Evolutionary conservation across 2,888 invertebrate species (phyloP).

Genomic region (Thera obeliscata): DNA sequence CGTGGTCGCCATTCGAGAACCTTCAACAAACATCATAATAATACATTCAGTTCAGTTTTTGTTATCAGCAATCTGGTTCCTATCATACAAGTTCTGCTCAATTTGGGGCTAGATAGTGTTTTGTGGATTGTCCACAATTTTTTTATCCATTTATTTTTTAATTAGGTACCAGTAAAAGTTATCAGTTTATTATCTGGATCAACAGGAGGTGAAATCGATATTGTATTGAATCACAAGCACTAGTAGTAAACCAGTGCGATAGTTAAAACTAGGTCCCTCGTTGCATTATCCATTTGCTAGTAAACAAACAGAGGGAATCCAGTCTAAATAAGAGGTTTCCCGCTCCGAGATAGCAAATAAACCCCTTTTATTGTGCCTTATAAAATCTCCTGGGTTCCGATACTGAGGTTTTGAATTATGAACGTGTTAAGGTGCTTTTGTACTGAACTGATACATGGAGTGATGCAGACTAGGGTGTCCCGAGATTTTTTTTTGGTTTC

Average conservation of each 20-base stretch:
- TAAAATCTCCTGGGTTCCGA: slow-evolving; percentile 30
- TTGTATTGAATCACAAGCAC: neutral
- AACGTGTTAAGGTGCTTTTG: slow-evolving; percentile 45
- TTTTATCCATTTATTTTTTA: too few relatives aligned
- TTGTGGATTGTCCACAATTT: too few relatives aligned
- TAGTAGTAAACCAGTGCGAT: neutral
- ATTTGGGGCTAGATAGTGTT: too few relatives aligned
- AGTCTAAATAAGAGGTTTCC: slow-evolving; percentile 51
- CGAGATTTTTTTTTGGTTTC: too few relatives aligned
- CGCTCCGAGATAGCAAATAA: slow-evolving; percentile 45
- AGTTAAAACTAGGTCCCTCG: neutral
- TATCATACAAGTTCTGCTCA: too few relatives aligned
- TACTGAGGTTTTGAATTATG: slow-evolving; percentile 54
- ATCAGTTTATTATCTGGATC: neutral
- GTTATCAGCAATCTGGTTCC: too few relatives aligned
- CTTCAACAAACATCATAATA: too few relatives aligned
- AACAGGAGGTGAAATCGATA: neutral
- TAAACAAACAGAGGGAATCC: slow-evolving; percentile 59
- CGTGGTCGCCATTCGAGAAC: too few relatives aligned
- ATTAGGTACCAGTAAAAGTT: too few relatives aligned
- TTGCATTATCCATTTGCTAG: slow-evolving; percentile 53
- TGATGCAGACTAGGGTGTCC: too few relatives aligned
- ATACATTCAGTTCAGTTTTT: too few relatives aligned
- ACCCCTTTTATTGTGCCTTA: slow-evolving; percentile 44
- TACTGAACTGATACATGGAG: neutral